These are phyloP conservation scores for Phymanthus crucifer DNA, from an alignment of 92 coral and sea anemone genomes.

Conservation along the genomic window DNA sequence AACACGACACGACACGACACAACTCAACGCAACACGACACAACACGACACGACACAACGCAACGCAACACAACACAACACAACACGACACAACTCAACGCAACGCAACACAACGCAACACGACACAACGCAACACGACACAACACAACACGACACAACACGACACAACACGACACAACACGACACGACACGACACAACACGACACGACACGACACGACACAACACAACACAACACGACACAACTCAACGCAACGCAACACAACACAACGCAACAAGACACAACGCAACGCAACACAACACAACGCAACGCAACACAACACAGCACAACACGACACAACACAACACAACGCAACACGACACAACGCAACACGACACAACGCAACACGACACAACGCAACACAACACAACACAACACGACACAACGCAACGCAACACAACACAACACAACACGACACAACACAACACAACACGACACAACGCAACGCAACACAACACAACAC, in stretches of 20 bases:
- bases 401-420: constrained; percentile 10
- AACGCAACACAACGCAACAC: constrained; percentile 5
- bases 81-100: constrained; percentile 1
- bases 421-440: constrained; percentile 9
- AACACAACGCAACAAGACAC: constrained; percentile 5
- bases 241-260: constrained; percentile 1
- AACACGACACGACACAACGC: constrained; percentile 1
- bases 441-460: constrained; percentile 10
- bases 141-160: constrained; percentile 10
- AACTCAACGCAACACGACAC: not conserved
- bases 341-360: constrained; percentile 7
- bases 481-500: constrained; percentile 9
- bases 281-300: not conserved
- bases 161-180: constrained; percentile 11
- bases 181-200: constrained; percentile 4
- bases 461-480: constrained; percentile 9
- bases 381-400: constrained; percentile 9
- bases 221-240: constrained; percentile 12
- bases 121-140: constrained; percentile 2
- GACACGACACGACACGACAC: constrained; percentile 3
- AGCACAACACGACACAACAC: constrained; percentile 7
- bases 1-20: too few species aligned
- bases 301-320: constrained; percentile 11
- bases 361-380: constrained; percentile 4
- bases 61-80: too few species aligned